phyloP scores from a whole-genome alignment of 2,797 vertebrate species.

The Gobionotothen gibberifrons region DNA sequence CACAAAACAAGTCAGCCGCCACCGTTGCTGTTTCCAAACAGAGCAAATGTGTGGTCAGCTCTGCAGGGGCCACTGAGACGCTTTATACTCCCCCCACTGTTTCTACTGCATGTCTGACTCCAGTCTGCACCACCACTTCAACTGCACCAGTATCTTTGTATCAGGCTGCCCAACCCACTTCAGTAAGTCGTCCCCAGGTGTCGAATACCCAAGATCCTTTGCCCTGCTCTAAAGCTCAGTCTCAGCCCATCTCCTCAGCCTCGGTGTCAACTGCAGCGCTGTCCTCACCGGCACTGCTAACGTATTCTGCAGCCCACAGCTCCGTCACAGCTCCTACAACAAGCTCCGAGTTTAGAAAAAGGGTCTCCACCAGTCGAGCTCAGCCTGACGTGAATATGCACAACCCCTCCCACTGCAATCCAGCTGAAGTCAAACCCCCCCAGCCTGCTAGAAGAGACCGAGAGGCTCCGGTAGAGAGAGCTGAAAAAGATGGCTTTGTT shows the following conservation, averaged over 20 bases:
- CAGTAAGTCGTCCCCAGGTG: constrained; percentile 54
- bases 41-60: constrained; percentile 54
- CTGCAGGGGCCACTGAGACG: constrained; percentile 42
- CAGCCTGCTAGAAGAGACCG: constrained; percentile 54
- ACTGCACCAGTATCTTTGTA: constrained; percentile 43
- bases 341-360: constrained; percentile 73
- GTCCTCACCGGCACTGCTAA: constrained; percentile 36
- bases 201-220: constrained; percentile 43
- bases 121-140: constrained; percentile 48
- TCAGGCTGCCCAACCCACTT: constrained; percentile 44
- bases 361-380: constrained; percentile 51
- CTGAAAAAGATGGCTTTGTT: constrained; percentile 52
- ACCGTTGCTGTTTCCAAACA: constrained; percentile 57
- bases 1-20: constrained; percentile 49
- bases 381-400: constrained; percentile 53
- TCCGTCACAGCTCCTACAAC: constrained; percentile 42
- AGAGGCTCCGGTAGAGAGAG: constrained; percentile 59
- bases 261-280: constrained; percentile 45
- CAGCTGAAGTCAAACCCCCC: constrained; percentile 62
- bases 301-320: constrained; percentile 45
- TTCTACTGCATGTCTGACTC: constrained; percentile 39
- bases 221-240: constrained; percentile 53
- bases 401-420: constrained; percentile 53
- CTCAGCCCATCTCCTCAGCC: constrained; percentile 41
- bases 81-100: constrained; percentile 36